Base-by-base conservation (phyloP, 1,140 invertebrate genomes). In the Zophobas atratus region DNA sequence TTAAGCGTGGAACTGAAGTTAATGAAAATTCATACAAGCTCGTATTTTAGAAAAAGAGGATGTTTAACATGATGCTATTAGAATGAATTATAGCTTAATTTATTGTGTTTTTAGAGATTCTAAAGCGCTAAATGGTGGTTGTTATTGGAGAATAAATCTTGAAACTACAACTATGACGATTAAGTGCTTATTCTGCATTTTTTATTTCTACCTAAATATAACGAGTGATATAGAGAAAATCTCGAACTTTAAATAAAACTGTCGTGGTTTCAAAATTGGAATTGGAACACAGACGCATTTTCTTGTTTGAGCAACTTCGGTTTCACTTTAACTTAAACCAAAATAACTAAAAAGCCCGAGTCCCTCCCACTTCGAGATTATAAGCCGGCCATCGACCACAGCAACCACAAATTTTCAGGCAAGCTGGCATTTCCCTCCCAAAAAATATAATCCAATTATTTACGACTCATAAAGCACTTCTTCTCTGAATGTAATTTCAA, bases 391-490 rank as follows among this genome's bases (percentile, higher is more conserved):
- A 20, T 20, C 20, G 20, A 3, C 8, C 3, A 46, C 3, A 4
- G 43, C 3, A 46, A 76, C 70, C 76, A 79, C 75, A 76, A 53
- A 48, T 49, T 41, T 20, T 53, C 55, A 36, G 38, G 46, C 71
- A 48, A 20, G 8, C 38, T 48, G 46, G 71, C 48, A 20, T 51
- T 51, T 51, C n/a, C 20, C 49, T 51, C 49, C 49, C 20, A 20
- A 20, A 20, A 51, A 76, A 60, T 36, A 51, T 67, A 77, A 73
- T 72, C 70, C 76, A 77, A 77, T 77, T 77, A 77, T 77, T 60
- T 67, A 77, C 70, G 76, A 49, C 55, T 48, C 70, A 63, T 74
- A 72, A 60, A 67, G 70, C 46, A 72, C 46, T 39, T 72, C 46
- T 51, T 51, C 33, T 60, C n/a, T 35, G 70, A 60, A 53, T 46